Evolutionary conservation across 2,113 vertebrate genomes (phyloP).

Genomic region (Microcebus ravelobensis): DNA sequence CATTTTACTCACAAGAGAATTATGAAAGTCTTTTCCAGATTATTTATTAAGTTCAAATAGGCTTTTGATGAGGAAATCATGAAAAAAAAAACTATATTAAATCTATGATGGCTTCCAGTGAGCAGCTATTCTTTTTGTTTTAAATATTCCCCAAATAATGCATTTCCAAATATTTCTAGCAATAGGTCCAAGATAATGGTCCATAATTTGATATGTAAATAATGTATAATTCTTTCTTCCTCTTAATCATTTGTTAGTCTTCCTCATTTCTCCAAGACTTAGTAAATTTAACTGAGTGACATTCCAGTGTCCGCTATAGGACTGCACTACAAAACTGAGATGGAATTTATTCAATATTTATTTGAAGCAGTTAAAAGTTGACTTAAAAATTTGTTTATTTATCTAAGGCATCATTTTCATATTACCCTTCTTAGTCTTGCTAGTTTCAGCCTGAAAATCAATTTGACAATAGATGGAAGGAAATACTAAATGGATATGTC

Average conservation of each 20-base stretch:
- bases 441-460: neutral
- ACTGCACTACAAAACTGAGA: neutral
- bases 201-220: neutral
- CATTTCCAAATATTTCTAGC: neutral
- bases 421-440: neutral
- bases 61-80: neutral
- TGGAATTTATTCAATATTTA: neutral
- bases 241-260: neutral
- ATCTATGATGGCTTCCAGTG: neutral
- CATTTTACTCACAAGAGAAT: neutral
- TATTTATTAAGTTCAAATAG: neutral
- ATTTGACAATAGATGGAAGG: neutral
- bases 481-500: neutral
- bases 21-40: neutral
- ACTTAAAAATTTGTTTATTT: neutral
- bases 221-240: neutral
- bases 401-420: neutral
- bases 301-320: neutral
- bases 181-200: neutral
- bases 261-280: neutral
- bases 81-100: neutral
- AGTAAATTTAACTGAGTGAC: neutral
- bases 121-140: neutral
- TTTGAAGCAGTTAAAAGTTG: neutral
- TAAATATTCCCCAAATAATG: neutral